Evolutionary conservation across 2,113 vertebrate genomes (phyloP).

Genomic region (Microcebus murinus): DNA sequence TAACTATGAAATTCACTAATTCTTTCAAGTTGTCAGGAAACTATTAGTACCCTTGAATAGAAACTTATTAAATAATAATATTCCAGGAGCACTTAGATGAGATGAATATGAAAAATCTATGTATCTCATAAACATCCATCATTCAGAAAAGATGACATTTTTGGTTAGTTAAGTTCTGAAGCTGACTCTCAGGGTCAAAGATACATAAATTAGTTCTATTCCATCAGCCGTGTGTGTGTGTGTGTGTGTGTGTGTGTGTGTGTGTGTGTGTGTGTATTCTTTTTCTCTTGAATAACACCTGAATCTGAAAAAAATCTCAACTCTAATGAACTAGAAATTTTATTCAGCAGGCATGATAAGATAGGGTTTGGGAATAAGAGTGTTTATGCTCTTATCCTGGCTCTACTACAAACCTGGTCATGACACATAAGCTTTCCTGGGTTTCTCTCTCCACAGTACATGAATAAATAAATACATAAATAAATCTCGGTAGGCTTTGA

Average conservation of each 20-base stretch:
- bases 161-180: background rate
- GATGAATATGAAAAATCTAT: constrained; percentile 20
- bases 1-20: background rate
- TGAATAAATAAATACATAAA: background rate
- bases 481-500: background rate
- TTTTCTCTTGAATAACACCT: background rate
- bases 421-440: background rate
- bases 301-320: constrained; percentile 6
- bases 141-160: constrained; percentile 25
- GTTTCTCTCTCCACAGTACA: background rate
- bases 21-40: constrained; percentile 49
- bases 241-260: too few species aligned
- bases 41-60: constrained; percentile 7
- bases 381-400: background rate
- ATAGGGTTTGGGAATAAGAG: background rate
- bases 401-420: background rate
- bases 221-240: background rate
- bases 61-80: constrained; percentile 57
- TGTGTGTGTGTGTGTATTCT: background rate
- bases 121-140: background rate
- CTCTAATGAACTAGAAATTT: background rate
- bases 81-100: background rate
- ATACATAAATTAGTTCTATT: background rate
- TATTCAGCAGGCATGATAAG: background rate
- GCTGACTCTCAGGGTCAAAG: background rate